phyloP scores from a whole-genome alignment of 2,113 vertebrate genomes.

The Proteles cristata region DNA sequence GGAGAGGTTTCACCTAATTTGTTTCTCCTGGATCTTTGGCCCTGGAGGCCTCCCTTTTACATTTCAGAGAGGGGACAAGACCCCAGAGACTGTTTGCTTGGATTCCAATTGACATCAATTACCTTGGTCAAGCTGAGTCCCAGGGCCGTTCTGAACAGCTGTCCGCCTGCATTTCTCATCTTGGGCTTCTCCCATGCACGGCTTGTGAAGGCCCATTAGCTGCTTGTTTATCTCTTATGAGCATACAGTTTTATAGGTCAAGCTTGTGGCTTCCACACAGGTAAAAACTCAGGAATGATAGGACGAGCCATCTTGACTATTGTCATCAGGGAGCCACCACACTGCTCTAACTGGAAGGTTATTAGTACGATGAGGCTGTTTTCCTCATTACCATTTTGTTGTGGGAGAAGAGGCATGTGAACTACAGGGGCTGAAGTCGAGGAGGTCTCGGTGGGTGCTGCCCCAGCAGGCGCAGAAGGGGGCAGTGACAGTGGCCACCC shows the following conservation, averaged over 20 bases:
- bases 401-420: not conserved
- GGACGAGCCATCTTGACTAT: not conserved
- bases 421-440: no score
- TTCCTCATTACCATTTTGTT: not conserved
- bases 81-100: not conserved
- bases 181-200: not conserved
- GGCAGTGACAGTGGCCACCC: not conserved
- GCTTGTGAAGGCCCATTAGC: not conserved
- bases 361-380: not conserved
- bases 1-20: not conserved
- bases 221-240: rapidly evolving
- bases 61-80: not conserved
- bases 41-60: not conserved
- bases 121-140: not conserved
- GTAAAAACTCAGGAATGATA: not conserved
- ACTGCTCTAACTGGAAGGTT: no score
- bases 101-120: not conserved
- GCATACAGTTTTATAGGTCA: not conserved
- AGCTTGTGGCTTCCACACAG: not conserved
- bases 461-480: not conserved
- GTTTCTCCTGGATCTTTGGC: not conserved
- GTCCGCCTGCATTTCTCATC: not conserved
- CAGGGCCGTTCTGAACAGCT: not conserved
- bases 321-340: not conserved
- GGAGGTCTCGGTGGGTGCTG: not conserved